phyloP scores from a whole-genome alignment of 2,113 vertebrate genomes.

The Cheilinus undulatus region DNA sequence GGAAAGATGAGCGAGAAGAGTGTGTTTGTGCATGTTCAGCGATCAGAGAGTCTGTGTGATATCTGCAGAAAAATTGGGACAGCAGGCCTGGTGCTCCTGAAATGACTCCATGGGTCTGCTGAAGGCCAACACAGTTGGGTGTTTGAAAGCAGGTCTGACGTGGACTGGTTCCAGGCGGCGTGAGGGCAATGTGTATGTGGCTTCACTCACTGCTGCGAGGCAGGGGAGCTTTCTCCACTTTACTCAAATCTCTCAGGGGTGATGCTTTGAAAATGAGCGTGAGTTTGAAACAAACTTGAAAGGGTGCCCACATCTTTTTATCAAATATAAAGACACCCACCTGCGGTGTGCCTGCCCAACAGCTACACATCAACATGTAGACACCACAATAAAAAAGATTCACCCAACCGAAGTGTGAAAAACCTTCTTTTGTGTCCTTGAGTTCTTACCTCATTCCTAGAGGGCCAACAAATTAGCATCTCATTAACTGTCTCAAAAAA shows the following conservation, averaged over 20 bases:
- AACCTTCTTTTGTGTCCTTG: slow-evolving; percentile 70
- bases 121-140: slow-evolving; percentile 62
- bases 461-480: slow-evolving; percentile 76
- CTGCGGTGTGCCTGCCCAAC: slow-evolving; percentile 1
- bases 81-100: slow-evolving; percentile 64
- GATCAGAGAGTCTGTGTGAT: slow-evolving; percentile 73
- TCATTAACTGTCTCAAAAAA: slow-evolving; percentile 74
- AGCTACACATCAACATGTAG: background rate
- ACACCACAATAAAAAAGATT: slow-evolving; percentile 34
- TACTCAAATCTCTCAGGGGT: slow-evolving; percentile 50
- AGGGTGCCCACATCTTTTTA: slow-evolving; percentile 50
- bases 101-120: slow-evolving; percentile 69
- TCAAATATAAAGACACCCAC: slow-evolving; percentile 44
- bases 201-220: slow-evolving; percentile 44
- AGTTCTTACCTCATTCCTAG: slow-evolving; percentile 66
- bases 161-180: slow-evolving; percentile 68
- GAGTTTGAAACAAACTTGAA: slow-evolving; percentile 54
- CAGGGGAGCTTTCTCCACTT: slow-evolving; percentile 55
- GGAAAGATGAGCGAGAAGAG: slow-evolving; percentile 31
- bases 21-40: slow-evolving; percentile 40
- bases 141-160: slow-evolving; percentile 71
- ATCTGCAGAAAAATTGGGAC: slow-evolving; percentile 71
- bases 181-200: slow-evolving; percentile 60
- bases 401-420: slow-evolving; percentile 33
- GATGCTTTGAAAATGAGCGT: slow-evolving; percentile 50